Base-by-base conservation (phyloP, 1,140 invertebrate genomes). In the Paraescarpia echinospica region DNA sequence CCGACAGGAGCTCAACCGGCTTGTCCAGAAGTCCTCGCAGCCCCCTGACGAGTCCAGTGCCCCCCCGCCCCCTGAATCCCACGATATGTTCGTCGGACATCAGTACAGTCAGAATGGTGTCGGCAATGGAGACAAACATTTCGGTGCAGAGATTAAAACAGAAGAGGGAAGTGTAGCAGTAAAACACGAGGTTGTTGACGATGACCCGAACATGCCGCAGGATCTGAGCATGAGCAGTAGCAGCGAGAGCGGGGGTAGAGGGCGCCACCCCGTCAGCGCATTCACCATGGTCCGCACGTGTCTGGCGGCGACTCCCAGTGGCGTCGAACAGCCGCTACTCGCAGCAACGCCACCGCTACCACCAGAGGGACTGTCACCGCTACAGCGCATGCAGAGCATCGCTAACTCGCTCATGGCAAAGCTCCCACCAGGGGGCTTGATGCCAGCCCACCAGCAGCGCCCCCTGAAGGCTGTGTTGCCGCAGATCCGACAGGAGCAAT, bases 401-500 rank as follows among this genome's bases (percentile, higher is more conserved):
- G 99, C 99, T 35, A 99, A 99, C 95, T 99, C 98, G 92, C 96
- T 99, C 93, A 98, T 99, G 94, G 98, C 98, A 92, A 98, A 99
- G 96, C 97, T 98, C 12, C 93, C 95, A n/a, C 93, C 95, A 48
- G 35, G 34, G 35, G 35, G 91, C 22, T 12, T 34, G 27, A 77
- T 34, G 33, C 41, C 34, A 14, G 35, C 34, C 9, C 91, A 91
- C 91, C 34, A 48, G 89, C 98, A 98, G 94, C 97, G 98, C 93
- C 98, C 99, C 27, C 97, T 99, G 93, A 99, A 99, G 96, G 98
- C 99, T 18, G 98, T 99, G 31, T 97, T 99, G 94, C 98, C 99
- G 34, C 99, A 99, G 0, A 99, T 99, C 93, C 99, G 99, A 0
- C 99, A 99, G 95, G 99, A 99, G 95, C 99, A 99, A 95, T 99